A percentile compares a stretch with the other conserved stretches of the same genome.
Evolutionary conservation across 2,888 invertebrate species (phyloP).

Genomic region (Anorthoa munda): DNA sequence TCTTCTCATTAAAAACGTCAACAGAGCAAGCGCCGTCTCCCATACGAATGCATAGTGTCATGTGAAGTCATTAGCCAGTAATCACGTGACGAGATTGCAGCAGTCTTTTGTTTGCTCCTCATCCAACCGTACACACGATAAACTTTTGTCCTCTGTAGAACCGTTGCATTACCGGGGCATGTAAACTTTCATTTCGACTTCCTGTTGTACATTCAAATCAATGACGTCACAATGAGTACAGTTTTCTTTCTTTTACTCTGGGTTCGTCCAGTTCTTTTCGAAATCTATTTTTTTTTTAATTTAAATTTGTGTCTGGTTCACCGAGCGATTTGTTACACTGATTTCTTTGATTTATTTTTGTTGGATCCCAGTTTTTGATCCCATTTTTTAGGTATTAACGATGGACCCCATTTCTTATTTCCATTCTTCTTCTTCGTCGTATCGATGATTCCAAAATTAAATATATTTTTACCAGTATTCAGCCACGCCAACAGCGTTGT

Average conservation of each 20-base stretch:
- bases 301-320: conserved; percentile 25
- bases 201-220: conserved; percentile 38
- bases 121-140: conserved; percentile 56
- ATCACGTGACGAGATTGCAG: conserved; percentile 71
- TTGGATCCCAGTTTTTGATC: no score
- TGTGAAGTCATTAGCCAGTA: conserved; percentile 77
- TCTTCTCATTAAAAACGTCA: conserved; percentile 78
- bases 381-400: no score
- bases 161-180: conserved; percentile 26
- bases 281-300: conserved; percentile 16
- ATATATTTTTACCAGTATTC: no score
- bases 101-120: conserved; percentile 65
- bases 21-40: conserved; percentile 68
- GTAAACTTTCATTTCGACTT: conserved; percentile 36
- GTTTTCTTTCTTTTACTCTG: not conserved
- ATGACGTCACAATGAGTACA: not conserved
- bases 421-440: no score
- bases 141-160: conserved; percentile 57
- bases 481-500: no score
- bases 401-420: no score
- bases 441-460: no score
- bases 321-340: conserved; percentile 35
- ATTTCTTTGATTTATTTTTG: no score
- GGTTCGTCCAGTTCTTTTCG: conserved; percentile 3
- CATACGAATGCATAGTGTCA: conserved; percentile 70